Evolutionary conservation across 2,888 invertebrate genomes (phyloP).

Genomic region (Nineta flava): DNA sequence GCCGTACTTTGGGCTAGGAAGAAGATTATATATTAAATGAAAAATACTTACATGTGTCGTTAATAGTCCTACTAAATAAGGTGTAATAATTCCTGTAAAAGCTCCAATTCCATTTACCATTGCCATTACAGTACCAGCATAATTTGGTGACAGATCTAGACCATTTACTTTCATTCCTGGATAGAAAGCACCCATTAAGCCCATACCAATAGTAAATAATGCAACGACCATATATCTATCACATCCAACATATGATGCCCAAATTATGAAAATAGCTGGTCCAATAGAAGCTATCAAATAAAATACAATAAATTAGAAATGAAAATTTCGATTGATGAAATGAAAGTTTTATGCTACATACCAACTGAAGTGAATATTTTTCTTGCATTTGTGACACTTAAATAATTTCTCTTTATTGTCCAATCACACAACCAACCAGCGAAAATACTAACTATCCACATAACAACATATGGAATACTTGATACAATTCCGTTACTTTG

Average conservation of each 20-base stretch:
- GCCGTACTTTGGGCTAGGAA: too few relatives aligned
- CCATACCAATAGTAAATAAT: constrained; percentile 43
- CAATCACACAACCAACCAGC: constrained; percentile 54
- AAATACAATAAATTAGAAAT: constrained; percentile 13
- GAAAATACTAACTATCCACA: constrained; percentile 46
- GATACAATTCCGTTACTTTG: constrained; percentile 44
- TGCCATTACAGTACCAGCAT: constrained; percentile 45
- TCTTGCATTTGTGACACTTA: constrained; percentile 38
- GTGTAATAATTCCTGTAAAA: constrained; percentile 42
- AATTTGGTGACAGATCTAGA: constrained; percentile 46
- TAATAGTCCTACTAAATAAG: constrained; percentile 39
- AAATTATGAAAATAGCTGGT: constrained; percentile 43
- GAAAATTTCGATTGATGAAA: background rate
- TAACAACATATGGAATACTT: constrained; percentile 45
- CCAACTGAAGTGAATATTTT: constrained; percentile 53
- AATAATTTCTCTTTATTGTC: constrained; percentile 39
- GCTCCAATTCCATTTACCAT: constrained; percentile 46
- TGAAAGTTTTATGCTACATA: constrained; percentile 19
- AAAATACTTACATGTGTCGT: constrained; percentile 39
- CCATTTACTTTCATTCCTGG: constrained; percentile 51
- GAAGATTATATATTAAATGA: too few relatives aligned
- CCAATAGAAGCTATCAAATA: constrained; percentile 35
- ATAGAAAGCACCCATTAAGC: constrained; percentile 53
- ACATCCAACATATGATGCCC: constrained; percentile 46
- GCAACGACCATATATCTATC: constrained; percentile 31